Base-by-base conservation (phyloP, 1,140 invertebrate species). In the Littorina saxatilis region DNA sequence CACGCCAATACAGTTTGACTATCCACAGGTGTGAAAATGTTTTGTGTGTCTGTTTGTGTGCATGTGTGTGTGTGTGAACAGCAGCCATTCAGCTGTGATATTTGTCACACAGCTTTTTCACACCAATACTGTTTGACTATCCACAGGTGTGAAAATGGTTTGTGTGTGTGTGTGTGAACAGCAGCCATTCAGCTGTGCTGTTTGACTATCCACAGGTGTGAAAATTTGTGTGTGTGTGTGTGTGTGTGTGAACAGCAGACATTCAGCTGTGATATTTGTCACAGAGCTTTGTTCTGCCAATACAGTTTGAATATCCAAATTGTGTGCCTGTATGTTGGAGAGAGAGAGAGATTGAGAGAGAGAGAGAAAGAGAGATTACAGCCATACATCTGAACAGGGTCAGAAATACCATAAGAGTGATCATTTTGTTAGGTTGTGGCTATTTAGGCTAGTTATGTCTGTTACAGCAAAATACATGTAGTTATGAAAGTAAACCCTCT, bases 31-130 rank as follows among this genome's bases (percentile, higher is more conserved):
- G 27, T 20, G 35, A 5, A 4, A 20, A 29, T 55, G 35, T 79
- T 5, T 79, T 79, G 20, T 66, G 32, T 50, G 47, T n/a, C 4
- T 61, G 32, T 55, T 15, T 68, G 55, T 39, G 20, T 79, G 37
- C 43, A 39, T 68, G 63, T 68, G 63, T 23, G 23, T 68, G 63
- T 68, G 35, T 72, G 68, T 72, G 39, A n/a, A 72, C n/a, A 37
- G 39, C 68, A 72, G 39, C 20, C 68, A 39, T 72, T 74, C 15
- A 4, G 4, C 40, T 52, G 7, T 47, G 11, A 52, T 29, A 37
- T 43, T 5, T 39, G 73, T 75, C 39, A 27, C 11, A 47, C 39
- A 7, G 13, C 43, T 40, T 50, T 4, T 50, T 43, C 20, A 20
- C 50, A 20, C 9, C 17, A 15, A 50, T 47, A 35, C 23, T n/a